Evolutionary conservation across 2,797 vertebrate species (phyloP), one percentile per base, ranked within the genome.

Genomic region (Microctenopoma lineatum): DNA sequence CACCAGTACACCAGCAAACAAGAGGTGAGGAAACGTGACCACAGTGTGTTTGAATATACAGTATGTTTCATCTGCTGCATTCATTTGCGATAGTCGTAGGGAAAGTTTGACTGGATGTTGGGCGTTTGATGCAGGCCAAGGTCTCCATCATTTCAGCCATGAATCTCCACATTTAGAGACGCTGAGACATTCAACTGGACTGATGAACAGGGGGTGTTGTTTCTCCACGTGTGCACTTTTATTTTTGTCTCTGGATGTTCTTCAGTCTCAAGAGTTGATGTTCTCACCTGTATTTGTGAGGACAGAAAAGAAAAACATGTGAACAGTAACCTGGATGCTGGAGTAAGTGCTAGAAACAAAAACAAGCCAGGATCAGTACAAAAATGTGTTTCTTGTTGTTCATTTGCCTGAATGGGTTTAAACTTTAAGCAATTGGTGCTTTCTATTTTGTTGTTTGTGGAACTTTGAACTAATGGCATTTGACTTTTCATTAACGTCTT

Each of bases 21-120:
- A 96, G 93, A 97, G 96, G 98, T 98, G 91, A 69, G 85, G 47
- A 69, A 36, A 11, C 4, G 0, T 8, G 25, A 29, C 12, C 4
- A 13, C 3, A 27, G 21, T 16, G 10, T 11, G 16, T 15, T 36
- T 4, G 47, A 0, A 48, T 32, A 32, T 32, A 4, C 36, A 11
- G 36, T 11, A 2, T 18, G 3, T 13, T 4, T 41, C 4, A 41
- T 41, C 39, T 14, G 39, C 15, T 15, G 41, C 41, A 16, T 16
- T 44, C 6, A 44, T 44, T 16, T 16, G 14, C 9, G 4, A 44
- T 16, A 16, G 15, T 44, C 7, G 39, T 14, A 42, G 39, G 4
- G 14, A 42, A 12, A 12, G 39, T 42, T 15, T 42, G 39, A 42
- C 39, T 14, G 5, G 3, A 5, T 11, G 32, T 34, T 34, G 32